phyloP scores from a whole-genome alignment of 2,888 invertebrate genomes.

The Meta bourneti region DNA sequence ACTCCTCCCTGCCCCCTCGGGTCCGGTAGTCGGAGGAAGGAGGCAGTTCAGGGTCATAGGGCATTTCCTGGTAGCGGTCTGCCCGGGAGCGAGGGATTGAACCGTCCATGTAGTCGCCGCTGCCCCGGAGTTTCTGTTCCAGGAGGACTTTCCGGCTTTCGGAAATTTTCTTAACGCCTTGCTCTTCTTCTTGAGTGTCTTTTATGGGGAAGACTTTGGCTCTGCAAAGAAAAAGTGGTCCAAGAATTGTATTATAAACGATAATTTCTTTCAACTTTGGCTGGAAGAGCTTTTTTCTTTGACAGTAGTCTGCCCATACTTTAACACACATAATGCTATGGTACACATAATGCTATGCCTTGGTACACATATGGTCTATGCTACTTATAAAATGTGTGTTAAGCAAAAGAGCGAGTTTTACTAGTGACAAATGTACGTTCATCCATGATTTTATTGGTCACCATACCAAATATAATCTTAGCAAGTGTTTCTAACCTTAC shows the following conservation, averaged over 20 bases:
- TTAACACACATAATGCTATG: no score
- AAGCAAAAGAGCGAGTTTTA: no score
- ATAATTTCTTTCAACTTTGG: background rate
- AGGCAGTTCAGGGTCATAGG: slow-evolving; percentile 60
- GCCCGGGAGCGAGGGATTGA: slow-evolving; percentile 21
- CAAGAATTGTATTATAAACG: background rate
- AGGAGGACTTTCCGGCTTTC: slow-evolving; percentile 91
- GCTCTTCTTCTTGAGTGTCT: slow-evolving; percentile 35
- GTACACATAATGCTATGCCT: no score
- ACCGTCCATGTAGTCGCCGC: slow-evolving; percentile 72
- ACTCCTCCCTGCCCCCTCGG: slow-evolving; percentile 12
- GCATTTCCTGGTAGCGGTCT: slow-evolving; percentile 53
- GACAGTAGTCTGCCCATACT: no score
- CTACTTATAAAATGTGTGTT: no score
- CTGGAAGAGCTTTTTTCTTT: no score
- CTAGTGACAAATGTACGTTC: no score
- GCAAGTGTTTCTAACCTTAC: no score
- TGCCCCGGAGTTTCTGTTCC: slow-evolving; percentile 87
- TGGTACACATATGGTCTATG: no score
- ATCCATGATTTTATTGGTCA: no score
- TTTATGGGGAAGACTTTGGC: slow-evolving; percentile 69
- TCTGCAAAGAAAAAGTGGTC: background rate
- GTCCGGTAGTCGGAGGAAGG: slow-evolving; percentile 1
- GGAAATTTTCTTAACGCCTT: slow-evolving; percentile 87
- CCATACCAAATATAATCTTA: no score